Base-by-base conservation (phyloP, 2,113 vertebrate species). In the Progne subis region DNA sequence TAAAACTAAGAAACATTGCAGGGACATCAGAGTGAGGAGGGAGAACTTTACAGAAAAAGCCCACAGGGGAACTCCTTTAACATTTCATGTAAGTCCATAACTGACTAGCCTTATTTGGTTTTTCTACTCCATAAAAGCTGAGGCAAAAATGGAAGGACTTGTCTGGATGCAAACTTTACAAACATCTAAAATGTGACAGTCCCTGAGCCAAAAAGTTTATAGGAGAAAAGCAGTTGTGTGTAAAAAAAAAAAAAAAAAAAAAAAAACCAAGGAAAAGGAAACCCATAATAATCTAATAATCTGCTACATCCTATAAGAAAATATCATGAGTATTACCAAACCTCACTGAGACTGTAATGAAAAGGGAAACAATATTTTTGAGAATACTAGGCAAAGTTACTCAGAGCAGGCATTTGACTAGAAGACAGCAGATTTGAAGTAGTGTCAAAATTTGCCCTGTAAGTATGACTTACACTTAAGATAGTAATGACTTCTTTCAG, bases 211-310 rank as follows among this genome's bases (percentile, higher is more conserved):
- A 32, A 49, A 26, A 2, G 0, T 32, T 70, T n/a, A 13, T 8
- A 18, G 4, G 4, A 64, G n/a, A 44, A 70, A 61, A 57, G 1
- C 1, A 9, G 3, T 8, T 41, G 12, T 4, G 1, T 25, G 3
- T 10, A 10, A 4, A 25, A 21, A 47, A 13, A 9, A 32, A 8
- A 11, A 12, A 68, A 61, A 8, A 37, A 37, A 37, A 37, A 37
- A 18, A 16, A 16, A 19, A 14, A 44, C 15, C 15, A 44, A 19
- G 12, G 6, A 24, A 34, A 65, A n/a, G 4, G n/a, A 39, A 47
- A 5, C 5, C 28, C 14, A 8, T 37, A 37, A 37, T 37, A 37
- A 37, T 37, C 37, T 12, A 70, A 46, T 32, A 79, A 50, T 19
- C 9, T 69, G 19, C 5, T 63, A 44, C 28, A 60, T 49, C 16